Evolutionary conservation across 2,797 vertebrate species (phyloP), one percentile per base, ranked within the genome.

Genomic region (Apodemus agrarius): DNA sequence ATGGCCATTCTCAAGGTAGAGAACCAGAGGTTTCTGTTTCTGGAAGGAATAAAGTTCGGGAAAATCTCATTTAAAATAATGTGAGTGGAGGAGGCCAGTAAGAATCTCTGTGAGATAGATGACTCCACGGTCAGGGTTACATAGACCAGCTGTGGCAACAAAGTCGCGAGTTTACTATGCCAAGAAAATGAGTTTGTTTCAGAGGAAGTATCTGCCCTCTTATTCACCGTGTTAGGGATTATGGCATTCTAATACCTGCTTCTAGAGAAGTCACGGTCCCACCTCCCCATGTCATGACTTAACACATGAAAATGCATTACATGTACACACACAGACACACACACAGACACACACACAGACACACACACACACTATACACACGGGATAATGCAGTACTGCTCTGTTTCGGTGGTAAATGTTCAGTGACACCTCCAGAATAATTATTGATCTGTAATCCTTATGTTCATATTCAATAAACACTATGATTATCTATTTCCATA

Each of bases 401-500:
- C 24, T 37, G 7, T 43, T 54, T 21, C 12, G 11, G 24, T 21
- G 1, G 17, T n/a, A 59, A 57, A 26, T 57, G 24, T 54, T 74
- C 37, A 24, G 40, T 52, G 40, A 89, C 40, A 19, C 13, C 49
- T 3, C 26, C 29, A 26, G n/a, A 10, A 75, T 54, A 52, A 52
- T 12, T 87, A 82, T 37, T 52, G 34, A 54, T n/a, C 34, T 74
- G 5, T 67, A 26, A 54, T 40, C 78, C 76, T 92, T 69, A 65
- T 49, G 43, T 72, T 95, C 6, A 52, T 67, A 29, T 67, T 95
- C 21, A 86, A 37, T 19, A 91, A 91, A 29, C 49, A 72, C 74
- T 69, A 84, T 89, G 40, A 72, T 21, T 7, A 74, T 1, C 3
- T 81, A 24, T 74, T 85, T 89, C 6, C 57, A 52, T 74, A 86